Conservation (phyloP, 2,113 vertebrate genomes). For the Sialia sialis region DNA sequence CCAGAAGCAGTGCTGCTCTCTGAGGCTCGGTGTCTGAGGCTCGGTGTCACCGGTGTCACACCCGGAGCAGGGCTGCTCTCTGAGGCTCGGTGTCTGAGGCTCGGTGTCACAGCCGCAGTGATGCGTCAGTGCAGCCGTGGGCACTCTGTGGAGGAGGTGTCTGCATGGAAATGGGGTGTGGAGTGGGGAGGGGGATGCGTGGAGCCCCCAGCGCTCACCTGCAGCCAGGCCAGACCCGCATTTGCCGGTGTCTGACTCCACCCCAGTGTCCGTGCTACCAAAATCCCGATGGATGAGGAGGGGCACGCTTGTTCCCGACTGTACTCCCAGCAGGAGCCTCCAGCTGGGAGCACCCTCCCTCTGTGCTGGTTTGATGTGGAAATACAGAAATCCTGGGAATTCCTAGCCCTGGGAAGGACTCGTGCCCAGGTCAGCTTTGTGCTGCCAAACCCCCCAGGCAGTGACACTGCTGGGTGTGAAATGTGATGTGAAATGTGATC, state of each 20-base stretch:
- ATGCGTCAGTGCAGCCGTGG: neutral
- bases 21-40: no score
- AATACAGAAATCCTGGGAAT: neutral
- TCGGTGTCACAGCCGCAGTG: neutral
- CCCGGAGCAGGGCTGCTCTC: no score
- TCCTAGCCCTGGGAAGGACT: neutral
- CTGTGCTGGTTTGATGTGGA: neutral
- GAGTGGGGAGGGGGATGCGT: accelerated
- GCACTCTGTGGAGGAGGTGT: neutral
- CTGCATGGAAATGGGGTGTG: neutral
- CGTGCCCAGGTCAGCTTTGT: neutral
- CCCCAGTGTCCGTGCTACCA: accelerated
- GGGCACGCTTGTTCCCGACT: neutral
- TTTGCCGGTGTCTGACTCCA: accelerated
- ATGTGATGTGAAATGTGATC: neutral
- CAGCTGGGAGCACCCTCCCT: neutral
- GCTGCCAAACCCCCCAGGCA: neutral
- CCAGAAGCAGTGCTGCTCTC: no score
- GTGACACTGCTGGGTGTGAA: neutral
- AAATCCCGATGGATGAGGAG: accelerated
- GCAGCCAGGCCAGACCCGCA: neutral
- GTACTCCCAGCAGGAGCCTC: neutral
- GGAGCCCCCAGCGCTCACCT: neutral
- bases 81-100: no score
- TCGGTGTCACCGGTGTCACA: no score